These are phyloP conservation scores for Dermolepida albohirtum DNA, from an alignment of 2,888 invertebrate genomes.

Conservation along the genomic window DNA sequence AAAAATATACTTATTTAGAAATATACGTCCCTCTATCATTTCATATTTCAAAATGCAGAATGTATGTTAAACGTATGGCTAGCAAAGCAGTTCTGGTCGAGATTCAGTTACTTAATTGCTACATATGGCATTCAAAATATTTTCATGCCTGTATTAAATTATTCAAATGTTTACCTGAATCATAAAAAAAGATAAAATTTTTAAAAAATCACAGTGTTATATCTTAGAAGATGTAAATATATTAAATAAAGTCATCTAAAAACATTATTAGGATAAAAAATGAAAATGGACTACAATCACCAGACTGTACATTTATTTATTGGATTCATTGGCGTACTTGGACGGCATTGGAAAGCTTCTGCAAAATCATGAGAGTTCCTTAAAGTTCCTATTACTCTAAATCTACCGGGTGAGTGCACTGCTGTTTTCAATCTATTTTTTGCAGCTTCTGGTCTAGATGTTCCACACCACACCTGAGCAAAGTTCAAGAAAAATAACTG, in stretches of 20 bases:
- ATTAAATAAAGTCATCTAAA: neutral
- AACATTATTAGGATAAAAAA: neutral
- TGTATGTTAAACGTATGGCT: too few relatives aligned
- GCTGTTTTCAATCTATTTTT: conserved; percentile 84
- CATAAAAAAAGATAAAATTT: too few relatives aligned
- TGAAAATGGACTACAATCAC: conserved; percentile 9
- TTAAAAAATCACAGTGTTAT: too few relatives aligned
- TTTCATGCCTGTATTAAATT: too few relatives aligned
- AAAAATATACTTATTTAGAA: too few relatives aligned
- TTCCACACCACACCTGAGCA: conserved; percentile 88
- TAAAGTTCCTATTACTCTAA: conserved; percentile 56
- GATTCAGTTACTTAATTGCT: too few relatives aligned
- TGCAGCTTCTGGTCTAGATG: conserved; percentile 84
- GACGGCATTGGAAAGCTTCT: conserved; percentile 32
- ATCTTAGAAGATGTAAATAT: neutral
- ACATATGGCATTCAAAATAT: too few relatives aligned
- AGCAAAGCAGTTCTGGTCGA: too few relatives aligned
- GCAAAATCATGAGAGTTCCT: conserved; percentile 43
- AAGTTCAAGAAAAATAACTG: conserved; percentile 93
- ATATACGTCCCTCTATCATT: too few relatives aligned
- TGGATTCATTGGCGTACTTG: conserved; percentile 42
- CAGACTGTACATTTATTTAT: conserved; percentile 41
- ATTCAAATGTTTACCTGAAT: too few relatives aligned
- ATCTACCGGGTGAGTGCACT: conserved; percentile 86
- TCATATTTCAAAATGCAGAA: too few relatives aligned